Conservation (phyloP, 37 sponge, comb jelly and placozoan genomes). For the Oopsacas minuta region DNA sequence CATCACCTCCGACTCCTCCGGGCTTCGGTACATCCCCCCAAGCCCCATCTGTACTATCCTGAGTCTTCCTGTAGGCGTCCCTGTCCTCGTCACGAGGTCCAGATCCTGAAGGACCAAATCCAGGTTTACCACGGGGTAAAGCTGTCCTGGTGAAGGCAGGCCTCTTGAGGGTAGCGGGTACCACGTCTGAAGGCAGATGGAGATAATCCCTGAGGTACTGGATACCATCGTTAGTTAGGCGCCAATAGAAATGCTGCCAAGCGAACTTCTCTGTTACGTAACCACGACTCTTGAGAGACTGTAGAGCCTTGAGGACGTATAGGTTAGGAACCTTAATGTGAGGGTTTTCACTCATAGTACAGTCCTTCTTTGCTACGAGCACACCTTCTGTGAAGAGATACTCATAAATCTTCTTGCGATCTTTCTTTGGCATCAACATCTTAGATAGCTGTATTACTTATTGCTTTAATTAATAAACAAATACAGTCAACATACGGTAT, state of each 20-base stretch:
- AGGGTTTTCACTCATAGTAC: conserved; percentile 38
- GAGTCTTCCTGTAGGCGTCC: conserved; percentile 23
- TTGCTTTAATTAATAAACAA: too few relatives aligned
- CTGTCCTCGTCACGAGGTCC: conserved; percentile 31
- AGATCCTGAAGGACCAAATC: conserved; percentile 22
- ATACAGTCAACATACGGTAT: too few relatives aligned
- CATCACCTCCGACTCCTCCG: neutral
- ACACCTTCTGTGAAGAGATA: conserved; percentile 95
- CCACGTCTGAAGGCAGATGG: conserved; percentile 89
- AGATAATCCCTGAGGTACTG: conserved; percentile 84
- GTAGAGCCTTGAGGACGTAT: conserved; percentile 82
- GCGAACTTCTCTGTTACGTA: conserved; percentile 88
- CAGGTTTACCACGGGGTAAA: conserved; percentile 29
- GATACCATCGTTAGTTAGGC: conserved; percentile 90
- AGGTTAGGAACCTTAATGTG: conserved; percentile 86
- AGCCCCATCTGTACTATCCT: conserved; percentile 21
- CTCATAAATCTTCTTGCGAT: conserved; percentile 74
- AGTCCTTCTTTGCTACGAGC: conserved; percentile 92
- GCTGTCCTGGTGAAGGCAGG: conserved; percentile 54
- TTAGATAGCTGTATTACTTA: neutral
- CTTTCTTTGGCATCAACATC: conserved; percentile 98
- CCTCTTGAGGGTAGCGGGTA: conserved; percentile 86
- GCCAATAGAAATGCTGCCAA: conserved; percentile 94
- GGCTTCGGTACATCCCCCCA: conserved; percentile 20
- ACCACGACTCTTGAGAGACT: conserved; percentile 80